These are phyloP conservation scores for Hippocampus barbouri DNA, from an alignment of 2,113 vertebrate genomes.

Conservation along the genomic window DNA sequence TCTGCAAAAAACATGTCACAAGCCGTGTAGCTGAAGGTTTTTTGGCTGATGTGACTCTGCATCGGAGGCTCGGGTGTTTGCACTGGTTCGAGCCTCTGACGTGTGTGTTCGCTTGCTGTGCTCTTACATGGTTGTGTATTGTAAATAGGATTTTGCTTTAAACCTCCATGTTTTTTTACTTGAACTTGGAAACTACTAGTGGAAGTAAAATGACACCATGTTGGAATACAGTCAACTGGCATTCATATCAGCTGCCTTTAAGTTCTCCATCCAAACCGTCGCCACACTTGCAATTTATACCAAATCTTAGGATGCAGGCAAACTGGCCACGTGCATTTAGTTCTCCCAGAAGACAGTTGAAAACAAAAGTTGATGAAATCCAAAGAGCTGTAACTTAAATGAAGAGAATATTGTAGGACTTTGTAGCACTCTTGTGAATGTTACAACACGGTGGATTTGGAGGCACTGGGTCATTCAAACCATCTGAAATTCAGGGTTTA, in stretches of 20 bases:
- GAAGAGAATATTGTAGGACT: conserved; percentile 23
- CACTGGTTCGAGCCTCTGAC: conserved; percentile 5
- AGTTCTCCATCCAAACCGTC: background rate
- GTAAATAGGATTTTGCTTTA: conserved; percentile 51
- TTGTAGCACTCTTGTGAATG: conserved; percentile 2
- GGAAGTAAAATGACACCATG: background rate
- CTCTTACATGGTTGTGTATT: conserved; percentile 41
- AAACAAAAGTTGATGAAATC: conserved; percentile 17
- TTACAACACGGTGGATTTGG: conserved; percentile 6
- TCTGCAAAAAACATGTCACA: conserved; percentile 30
- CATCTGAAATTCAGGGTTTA: conserved; percentile 20
- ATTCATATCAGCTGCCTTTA: conserved; percentile 12
- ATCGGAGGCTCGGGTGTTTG: background rate
- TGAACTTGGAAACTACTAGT: conserved; percentile 12
- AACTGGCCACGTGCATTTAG: background rate
- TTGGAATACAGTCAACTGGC: conserved; percentile 3
- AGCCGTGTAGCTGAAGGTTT: conserved; percentile 60
- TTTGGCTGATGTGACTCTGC: conserved; percentile 19
- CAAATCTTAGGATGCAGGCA: conserved; percentile 5
- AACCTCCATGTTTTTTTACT: conserved; percentile 3
- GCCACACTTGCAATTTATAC: background rate
- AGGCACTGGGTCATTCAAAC: background rate
- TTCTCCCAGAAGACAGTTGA: conserved; percentile 5
- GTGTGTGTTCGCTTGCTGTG: conserved; percentile 32
- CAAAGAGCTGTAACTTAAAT: conserved; percentile 37